Evolutionary conservation across 23 tunicate genomes (phyloP), one percentile per base, ranked within the genome.

Genomic region (Trididemnum nubilum): DNA sequence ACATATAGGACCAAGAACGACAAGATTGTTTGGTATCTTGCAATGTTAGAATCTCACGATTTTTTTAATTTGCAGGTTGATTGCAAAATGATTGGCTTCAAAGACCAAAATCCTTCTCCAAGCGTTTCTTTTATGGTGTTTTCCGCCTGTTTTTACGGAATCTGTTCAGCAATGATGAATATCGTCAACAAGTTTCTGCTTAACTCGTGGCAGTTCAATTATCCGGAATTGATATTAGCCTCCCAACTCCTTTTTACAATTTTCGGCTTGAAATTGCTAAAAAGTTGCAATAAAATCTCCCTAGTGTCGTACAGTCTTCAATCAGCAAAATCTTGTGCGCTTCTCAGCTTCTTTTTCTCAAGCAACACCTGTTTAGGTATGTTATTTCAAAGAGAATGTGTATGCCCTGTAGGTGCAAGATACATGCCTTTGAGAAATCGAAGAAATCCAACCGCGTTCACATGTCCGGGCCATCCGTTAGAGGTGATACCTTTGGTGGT

Each of bases 141-240:
- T 61, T 77, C 94, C 0, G 94, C 99, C 0, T 40, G 82, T 12
- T 85, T 95, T 27, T 86, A 95, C 76, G 96, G 96, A 44, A 22
- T 90, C 22, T 95, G 99, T 77, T 95, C 99, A 19, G 95, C 88
- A 1, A 83, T 92, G 27, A 95, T 95, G 99, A 95, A 95, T 79
- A 85, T 95, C 80, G 58, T 90, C 26, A 95, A 95, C 75, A 95
- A 95, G 73, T 72, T 77, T 59, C 54, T 95, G n/a, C 49, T 95
- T 21, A 79, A 85, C 27, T 33, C 81, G 3, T 89, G 92, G 92
- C 25, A 69, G 32, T 95, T 89, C 63, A 86, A 73, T 21, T 75
- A 34, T 5, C 99, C 99, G 26, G 79, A 59, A 0, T 69, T 57
- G 9, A 86, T 95, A 23, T 61, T 95, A 67, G 31, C 85, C 2